phyloP scores from a whole-genome alignment of 2,113 vertebrate genomes.

The Leptobrachium ailaonicum region DNA sequence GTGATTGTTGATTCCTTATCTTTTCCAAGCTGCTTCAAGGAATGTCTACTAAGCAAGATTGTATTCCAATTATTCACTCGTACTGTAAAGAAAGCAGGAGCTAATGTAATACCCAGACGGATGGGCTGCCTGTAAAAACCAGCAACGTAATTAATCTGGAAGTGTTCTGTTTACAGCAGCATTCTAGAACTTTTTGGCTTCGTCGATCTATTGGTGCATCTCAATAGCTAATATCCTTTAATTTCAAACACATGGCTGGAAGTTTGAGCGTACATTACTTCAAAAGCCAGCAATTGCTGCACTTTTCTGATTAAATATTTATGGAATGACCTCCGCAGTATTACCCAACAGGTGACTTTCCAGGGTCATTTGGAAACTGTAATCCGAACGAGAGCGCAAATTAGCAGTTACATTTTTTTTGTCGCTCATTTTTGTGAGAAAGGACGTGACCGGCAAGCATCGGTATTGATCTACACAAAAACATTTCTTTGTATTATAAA shows the following conservation, averaged over 20 bases:
- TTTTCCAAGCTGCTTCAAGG: slow-evolving; percentile 19
- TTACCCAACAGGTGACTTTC: slow-evolving; percentile 33
- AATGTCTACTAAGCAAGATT: slow-evolving; percentile 62
- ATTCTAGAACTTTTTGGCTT: slow-evolving; percentile 5
- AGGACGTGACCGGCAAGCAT: not conserved
- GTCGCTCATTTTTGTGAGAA: not conserved
- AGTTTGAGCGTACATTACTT: not conserved
- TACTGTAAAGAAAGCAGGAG: not conserved
- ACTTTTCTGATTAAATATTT: slow-evolving; percentile 6
- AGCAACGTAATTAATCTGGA: slow-evolving; percentile 8
- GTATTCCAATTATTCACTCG: slow-evolving; percentile 37
- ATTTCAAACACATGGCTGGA: not conserved
- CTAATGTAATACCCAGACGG: slow-evolving; percentile 13
- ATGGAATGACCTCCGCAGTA: slow-evolving; percentile 26
- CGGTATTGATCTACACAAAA: not conserved
- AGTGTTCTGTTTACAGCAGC: slow-evolving; percentile 27
- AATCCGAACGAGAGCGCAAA: not conserved
- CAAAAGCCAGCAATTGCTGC: not conserved
- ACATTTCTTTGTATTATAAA: too few species aligned
- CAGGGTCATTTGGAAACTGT: not conserved
- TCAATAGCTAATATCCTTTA: not conserved
- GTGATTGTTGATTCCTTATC: not conserved
- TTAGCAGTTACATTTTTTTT: not conserved
- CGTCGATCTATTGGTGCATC: not conserved
- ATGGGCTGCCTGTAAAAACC: slow-evolving; percentile 11